phyloP scores from a whole-genome alignment of 2,113 vertebrate species.

The Leptobrachium ailaonicum region DNA sequence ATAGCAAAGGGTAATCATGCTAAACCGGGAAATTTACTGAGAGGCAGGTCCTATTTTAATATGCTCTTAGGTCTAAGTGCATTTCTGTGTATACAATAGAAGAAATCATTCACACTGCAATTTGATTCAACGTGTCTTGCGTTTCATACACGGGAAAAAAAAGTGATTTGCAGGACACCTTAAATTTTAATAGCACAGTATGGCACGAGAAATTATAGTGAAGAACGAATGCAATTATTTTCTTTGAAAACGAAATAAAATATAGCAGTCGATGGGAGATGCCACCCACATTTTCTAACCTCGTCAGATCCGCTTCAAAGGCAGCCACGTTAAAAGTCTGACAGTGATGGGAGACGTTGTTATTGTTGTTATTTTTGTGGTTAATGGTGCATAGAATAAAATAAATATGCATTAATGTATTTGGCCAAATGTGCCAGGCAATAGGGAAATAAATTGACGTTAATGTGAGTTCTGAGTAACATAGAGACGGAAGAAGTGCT shows the following conservation, averaged over 20 bases:
- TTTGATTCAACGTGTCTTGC: not conserved
- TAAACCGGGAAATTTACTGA: no score
- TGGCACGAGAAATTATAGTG: not conserved
- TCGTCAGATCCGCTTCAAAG: not conserved
- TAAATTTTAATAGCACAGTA: constrained; percentile 10
- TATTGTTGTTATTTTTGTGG: not conserved
- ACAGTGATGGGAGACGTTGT: not conserved
- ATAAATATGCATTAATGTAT: constrained; percentile 10
- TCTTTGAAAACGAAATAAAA: not conserved
- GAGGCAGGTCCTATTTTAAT: no score
- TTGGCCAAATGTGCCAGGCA: not conserved
- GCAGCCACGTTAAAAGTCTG: not conserved
- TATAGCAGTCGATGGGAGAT: not conserved
- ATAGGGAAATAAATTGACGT: not conserved
- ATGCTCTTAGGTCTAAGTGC: no score
- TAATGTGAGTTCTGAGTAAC: no score
- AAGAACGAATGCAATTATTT: not conserved
- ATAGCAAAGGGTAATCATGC: no score
- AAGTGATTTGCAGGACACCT: constrained; percentile 8
- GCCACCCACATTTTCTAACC: not conserved
- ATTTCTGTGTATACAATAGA: no score
- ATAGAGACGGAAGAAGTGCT: no score
- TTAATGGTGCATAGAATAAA: not conserved
- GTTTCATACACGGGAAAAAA: not conserved
- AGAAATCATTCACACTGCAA: no score